Evolutionary conservation across 2,113 vertebrate species (phyloP).

Genomic region (Nymphicus hollandicus): DNA sequence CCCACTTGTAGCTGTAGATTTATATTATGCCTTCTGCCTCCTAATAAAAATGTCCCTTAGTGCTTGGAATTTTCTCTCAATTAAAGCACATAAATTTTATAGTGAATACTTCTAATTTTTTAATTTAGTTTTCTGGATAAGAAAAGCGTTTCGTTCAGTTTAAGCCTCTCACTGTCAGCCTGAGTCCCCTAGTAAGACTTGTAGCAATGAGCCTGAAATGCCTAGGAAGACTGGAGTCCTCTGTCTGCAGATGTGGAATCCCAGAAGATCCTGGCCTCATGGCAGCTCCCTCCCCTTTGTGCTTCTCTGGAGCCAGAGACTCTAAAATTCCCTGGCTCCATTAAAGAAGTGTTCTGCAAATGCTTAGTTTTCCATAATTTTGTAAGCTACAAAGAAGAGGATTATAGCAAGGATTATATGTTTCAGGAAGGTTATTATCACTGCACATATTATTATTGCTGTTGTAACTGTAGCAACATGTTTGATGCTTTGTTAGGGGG

Average conservation of each 20-base stretch:
- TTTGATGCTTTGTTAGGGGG: constrained; percentile 20
- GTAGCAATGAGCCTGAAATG: background rate
- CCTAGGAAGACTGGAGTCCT: background rate
- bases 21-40: background rate
- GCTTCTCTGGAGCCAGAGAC: background rate
- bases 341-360: background rate
- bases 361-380: background rate
- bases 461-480: background rate
- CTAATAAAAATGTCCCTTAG: background rate
- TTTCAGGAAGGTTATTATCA: background rate
- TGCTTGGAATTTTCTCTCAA: background rate
- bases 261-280: background rate
- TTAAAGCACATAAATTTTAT: background rate
- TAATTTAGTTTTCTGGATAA: background rate
- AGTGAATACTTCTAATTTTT: background rate
- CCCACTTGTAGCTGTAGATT: background rate
- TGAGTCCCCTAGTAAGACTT: background rate
- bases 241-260: background rate
- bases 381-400: background rate
- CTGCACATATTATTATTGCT: background rate
- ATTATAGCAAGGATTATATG: background rate
- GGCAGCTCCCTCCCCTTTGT: background rate
- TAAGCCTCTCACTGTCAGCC: background rate
- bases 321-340: background rate
- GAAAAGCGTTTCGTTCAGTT: background rate